Percentiles rank a stretch among this genome's conserved stretches.
Evolutionary conservation across 1,140 invertebrate genomes (phyloP).

Genomic region (Drepana arcuata): DNA sequence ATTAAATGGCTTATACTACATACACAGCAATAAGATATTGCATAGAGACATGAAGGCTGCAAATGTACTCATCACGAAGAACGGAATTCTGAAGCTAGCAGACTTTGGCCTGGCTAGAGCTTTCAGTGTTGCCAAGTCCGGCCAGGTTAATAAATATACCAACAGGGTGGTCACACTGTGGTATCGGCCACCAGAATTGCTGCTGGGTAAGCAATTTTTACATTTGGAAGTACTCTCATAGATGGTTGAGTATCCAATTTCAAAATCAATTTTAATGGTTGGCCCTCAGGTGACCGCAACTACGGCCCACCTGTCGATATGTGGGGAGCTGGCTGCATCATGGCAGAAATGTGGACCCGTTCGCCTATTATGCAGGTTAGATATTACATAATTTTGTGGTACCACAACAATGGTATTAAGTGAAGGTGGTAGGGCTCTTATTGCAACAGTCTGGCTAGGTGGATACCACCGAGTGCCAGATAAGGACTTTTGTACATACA

Average conservation of each 20-base stretch:
- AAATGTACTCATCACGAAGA: conserved; percentile 98
- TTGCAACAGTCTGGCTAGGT: no score
- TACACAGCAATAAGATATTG: conserved; percentile 96
- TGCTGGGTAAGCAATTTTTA: conserved; percentile 48
- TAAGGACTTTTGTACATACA: no score
- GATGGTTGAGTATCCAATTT: no score
- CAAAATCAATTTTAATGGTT: no score
- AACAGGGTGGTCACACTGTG: conserved; percentile 98
- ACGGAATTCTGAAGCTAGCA: conserved; percentile 94
- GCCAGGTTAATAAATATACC: conserved; percentile 92
- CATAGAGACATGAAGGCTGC: conserved; percentile 99
- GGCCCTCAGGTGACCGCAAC: conserved; percentile 90
- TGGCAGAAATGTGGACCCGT: conserved; percentile 99
- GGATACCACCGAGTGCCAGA: no score
- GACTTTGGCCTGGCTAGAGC: conserved; percentile 94
- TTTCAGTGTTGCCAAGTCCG: conserved; percentile 91
- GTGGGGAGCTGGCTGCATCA: conserved; percentile 99
- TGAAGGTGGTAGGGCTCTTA: no score
- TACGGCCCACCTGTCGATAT: conserved; percentile 98
- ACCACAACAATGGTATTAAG: no score
- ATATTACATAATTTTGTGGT: no score
- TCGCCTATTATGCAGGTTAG: conserved; percentile 93
- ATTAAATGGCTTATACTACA: conserved; percentile 96
- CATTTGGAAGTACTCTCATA: no score
- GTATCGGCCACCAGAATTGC: conserved; percentile 91